These are phyloP conservation scores for Pollenia amentaria DNA, from an alignment of 2,888 invertebrate species.

Conservation along the genomic window DNA sequence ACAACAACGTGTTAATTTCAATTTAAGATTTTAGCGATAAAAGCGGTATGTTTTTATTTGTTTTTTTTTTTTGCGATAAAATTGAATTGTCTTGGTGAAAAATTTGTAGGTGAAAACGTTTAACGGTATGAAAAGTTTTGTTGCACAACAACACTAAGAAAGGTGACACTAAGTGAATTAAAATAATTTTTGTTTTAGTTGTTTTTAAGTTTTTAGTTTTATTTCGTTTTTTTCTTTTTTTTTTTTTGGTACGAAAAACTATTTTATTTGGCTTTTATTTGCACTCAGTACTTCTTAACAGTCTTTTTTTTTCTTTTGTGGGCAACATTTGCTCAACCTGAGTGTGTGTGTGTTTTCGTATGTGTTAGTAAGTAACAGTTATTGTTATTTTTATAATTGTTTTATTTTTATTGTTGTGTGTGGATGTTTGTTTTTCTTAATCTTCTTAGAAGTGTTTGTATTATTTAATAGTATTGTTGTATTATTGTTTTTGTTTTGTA, in stretches of 20 bases:
- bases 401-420: slow-evolving; percentile 44
- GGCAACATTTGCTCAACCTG: not conserved
- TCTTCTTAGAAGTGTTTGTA: slow-evolving; percentile 55
- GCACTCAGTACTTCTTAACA: slow-evolving; percentile 9
- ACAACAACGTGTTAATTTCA: slow-evolving; percentile 31
- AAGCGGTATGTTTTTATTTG: no score
- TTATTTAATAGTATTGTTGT: slow-evolving; percentile 37
- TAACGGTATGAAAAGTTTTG: no score
- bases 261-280: slow-evolving; percentile 30
- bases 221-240: slow-evolving; percentile 16
- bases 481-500: not conserved
- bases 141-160: slow-evolving; percentile 23
- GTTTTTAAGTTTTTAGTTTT: slow-evolving; percentile 19
- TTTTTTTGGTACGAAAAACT: slow-evolving; percentile 19
- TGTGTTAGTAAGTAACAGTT: slow-evolving; percentile 20
- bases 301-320: slow-evolving; percentile 26
- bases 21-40: slow-evolving; percentile 34
- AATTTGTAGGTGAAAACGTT: no score
- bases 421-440: slow-evolving; percentile 53
- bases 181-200: slow-evolving; percentile 24
- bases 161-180: slow-evolving; percentile 62
- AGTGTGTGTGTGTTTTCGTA: not conserved
- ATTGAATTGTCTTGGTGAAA: not conserved
- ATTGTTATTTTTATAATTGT: slow-evolving; percentile 20
- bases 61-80: slow-evolving; percentile 6